Percentiles rank a stretch among this genome's conserved stretches.
phyloP scores from a whole-genome alignment of 2,797 vertebrate species.

The Odontamblyopus lacepedii region DNA sequence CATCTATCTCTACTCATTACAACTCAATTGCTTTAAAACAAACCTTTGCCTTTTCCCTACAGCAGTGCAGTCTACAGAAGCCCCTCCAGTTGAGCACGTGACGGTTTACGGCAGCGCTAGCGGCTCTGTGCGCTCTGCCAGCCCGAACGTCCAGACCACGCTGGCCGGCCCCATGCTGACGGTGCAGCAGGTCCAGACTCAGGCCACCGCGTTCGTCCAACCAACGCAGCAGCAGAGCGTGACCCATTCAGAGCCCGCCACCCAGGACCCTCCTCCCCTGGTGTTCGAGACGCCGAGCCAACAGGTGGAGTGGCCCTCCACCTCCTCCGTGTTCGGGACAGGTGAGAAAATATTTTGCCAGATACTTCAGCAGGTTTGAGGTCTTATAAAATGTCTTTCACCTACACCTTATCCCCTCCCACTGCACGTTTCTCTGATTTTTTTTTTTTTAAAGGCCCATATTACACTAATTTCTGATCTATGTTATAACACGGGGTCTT shows the following conservation, averaged over 20 bases:
- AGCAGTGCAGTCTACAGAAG: conserved; percentile 91
- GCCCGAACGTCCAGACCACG: conserved; percentile 92
- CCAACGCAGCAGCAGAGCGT: conserved; percentile 95
- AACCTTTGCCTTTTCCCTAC: background rate
- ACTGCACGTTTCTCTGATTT: no score
- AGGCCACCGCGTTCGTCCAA: conserved; percentile 96
- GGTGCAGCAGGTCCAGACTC: conserved; percentile 87
- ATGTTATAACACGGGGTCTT: no score
- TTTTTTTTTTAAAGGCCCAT: no score
- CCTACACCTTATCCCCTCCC: no score
- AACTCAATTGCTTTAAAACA: background rate
- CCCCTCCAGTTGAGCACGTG: conserved; percentile 89
- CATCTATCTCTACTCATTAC: background rate
- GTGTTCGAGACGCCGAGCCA: conserved; percentile 88
- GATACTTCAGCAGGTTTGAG: background rate
- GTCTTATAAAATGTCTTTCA: no score
- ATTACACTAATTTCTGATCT: no score
- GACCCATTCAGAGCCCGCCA: conserved; percentile 84
- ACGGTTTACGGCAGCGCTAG: conserved; percentile 93
- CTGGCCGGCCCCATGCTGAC: conserved; percentile 86
- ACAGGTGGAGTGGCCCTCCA: conserved; percentile 89
- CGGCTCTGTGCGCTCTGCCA: conserved; percentile 96
- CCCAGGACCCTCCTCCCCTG: conserved; percentile 83
- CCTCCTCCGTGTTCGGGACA: conserved; percentile 89
- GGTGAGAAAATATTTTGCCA: conserved; percentile 69